Base-by-base conservation (phyloP, 2,888 invertebrate genomes). In the Pyralis farinalis region DNA sequence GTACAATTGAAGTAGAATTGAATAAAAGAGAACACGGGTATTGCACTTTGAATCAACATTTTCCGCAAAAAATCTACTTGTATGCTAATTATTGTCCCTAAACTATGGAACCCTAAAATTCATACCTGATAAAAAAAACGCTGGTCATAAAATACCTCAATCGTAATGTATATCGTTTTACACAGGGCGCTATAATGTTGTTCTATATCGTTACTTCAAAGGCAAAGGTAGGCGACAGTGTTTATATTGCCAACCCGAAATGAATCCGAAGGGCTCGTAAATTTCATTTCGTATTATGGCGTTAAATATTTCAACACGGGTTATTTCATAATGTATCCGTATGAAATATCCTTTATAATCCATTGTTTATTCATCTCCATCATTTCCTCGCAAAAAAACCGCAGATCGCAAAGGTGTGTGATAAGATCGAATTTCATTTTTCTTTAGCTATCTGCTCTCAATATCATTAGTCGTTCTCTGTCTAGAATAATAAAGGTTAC, bases 131-230 rank as follows among this genome's bases (percentile, higher is more conserved):
- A 54, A 65, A 63, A 71, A 71, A 69, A 51, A 63, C 71, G 65
- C 47, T 71, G 56, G 45, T 63, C 64, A 71, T 79, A 79, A 78
- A 82, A 75, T 67, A 74, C 71, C 12, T 61, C 64, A 70, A 73
- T 80, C 71, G 71, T 67, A 69, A 58, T 59, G 53, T 53, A 60
- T 62, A 63, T 62, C 64, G 54, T 51, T 56, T 61, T 53, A 58
- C 54, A 52, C 25, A 38, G 43, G 47, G 36, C 11, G 12, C 9
- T 30, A 12, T 42, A 50, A 22, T 43, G 42, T 42, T 48, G 44
- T 32, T 43, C 45, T 43, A 44, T 53, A 41, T 43, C 16, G 16
- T 20, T 20, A 16, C 9, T 4, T n/a, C 16, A 16, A 32, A 32
- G 16, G 8, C 32, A 20, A 35, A 35, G 12, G 25, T 11, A 21